phyloP scores from a whole-genome alignment of 2,113 vertebrate species.

The Cyanoliseus patagonus region DNA sequence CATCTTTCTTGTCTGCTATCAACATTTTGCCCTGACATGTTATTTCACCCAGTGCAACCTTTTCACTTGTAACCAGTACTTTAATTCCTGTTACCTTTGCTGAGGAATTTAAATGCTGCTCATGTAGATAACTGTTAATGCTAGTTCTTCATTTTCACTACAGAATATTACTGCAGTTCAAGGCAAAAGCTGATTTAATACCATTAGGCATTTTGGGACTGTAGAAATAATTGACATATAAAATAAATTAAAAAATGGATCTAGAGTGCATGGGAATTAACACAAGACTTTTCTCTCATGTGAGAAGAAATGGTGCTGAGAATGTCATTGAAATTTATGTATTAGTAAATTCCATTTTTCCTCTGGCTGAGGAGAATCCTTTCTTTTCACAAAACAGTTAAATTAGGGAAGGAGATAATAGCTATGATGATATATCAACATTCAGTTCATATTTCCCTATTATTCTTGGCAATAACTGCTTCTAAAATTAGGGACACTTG shows the following conservation, averaged over 20 bases:
- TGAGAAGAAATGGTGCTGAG: neutral
- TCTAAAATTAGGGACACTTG: neutral
- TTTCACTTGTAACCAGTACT: neutral
- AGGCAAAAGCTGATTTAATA: neutral
- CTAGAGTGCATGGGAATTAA: neutral
- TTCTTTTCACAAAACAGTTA: neutral
- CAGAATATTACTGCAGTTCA: neutral
- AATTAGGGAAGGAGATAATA: neutral
- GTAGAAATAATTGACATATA: neutral
- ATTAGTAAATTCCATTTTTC: neutral
- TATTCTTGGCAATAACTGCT: neutral
- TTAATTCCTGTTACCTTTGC: neutral
- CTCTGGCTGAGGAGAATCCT: neutral
- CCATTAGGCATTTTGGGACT: neutral
- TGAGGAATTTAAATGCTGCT: neutral
- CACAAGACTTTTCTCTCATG: neutral
- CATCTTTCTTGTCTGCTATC: neutral
- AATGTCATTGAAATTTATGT: neutral
- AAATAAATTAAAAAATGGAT: neutral
- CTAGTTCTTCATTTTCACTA: neutral
- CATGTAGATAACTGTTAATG: neutral
- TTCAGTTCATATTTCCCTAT: neutral
- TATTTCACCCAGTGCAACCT: neutral
- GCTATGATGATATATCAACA: neutral
- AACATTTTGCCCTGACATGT: neutral